Base-by-base conservation (phyloP, 2,888 invertebrate genomes). In the Chymomyza fuscimana region DNA sequence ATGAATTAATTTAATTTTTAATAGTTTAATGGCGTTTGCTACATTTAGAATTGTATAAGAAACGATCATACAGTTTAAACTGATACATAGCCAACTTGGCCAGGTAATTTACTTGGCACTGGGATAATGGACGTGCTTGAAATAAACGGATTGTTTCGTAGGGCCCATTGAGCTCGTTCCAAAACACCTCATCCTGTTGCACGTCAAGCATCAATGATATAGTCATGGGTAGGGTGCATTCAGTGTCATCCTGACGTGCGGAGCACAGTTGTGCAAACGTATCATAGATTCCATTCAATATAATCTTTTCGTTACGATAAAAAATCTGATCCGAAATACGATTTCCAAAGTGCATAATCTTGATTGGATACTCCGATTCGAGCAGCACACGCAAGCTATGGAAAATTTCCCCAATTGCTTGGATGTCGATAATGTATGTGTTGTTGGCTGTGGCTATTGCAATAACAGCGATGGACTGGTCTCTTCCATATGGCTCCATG, bases 261-360 rank as follows among this genome's bases (percentile, higher is more conserved):
- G 87, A 56, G 50, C 82, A 85, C 15, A 84, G n/a, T 0, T 65
- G 73, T 5, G 82, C 80, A 51, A 83, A 85, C 0, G 82, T 74
- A 52, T 83, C 83, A 5, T 58, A 71, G 16, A 85, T 25, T 2
- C 86, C 82, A 32, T 65, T 68, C 1, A 83, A 22, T 15, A 19
- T 25, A 1, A 83, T 54, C 0, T 72, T 6, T 9, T 5, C 56
- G n/a, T 78, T 64, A 10, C 51, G 36, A 16, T 75, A 32, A 5
- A 36, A 16, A 5, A 83, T 29, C 2, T 75, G 70, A 58, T 83
- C 82, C 5, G 65, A 67, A 16, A 87, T 70, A 0, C 83, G 82
- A 63, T 83, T 85, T 9, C 87, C 72, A n/a, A 78, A 80, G 62
- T 87, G 82, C 64, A 85, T 70, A 62, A 83, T 69, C 25, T 83